Percentiles rank a stretch among this genome's conserved stretches.
Evolutionary conservation across 2,113 vertebrate genomes (phyloP).

Genomic region (Centropristis striata): DNA sequence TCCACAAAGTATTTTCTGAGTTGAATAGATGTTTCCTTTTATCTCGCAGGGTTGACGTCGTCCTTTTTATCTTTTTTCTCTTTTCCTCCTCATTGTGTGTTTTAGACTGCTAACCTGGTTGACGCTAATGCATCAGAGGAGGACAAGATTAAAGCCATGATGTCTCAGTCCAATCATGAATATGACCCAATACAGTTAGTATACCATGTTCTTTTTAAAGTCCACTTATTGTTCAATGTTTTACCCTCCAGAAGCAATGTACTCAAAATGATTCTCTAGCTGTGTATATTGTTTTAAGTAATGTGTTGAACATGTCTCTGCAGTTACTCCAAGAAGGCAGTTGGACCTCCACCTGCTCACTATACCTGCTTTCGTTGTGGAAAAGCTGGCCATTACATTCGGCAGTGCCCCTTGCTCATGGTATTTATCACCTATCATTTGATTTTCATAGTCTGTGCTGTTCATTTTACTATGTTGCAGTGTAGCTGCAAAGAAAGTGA

Average conservation of each 20-base stretch:
- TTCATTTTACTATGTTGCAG: not conserved
- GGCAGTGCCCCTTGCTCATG: constrained; percentile 94
- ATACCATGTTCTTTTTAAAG: constrained; percentile 5
- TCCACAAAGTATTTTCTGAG: not conserved
- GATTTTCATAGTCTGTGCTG: not conserved
- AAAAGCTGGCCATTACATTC: constrained; percentile 97
- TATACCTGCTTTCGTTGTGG: constrained; percentile 97
- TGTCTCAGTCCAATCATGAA: constrained; percentile 98
- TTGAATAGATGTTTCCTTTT: not conserved
- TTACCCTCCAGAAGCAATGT: not conserved
- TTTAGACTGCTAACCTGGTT: constrained; percentile 98
- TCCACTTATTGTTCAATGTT: not conserved
- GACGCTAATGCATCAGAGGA: constrained; percentile 99
- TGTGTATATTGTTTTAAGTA: not conserved
- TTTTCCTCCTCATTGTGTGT: not conserved
- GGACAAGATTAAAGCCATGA: constrained; percentile 99
- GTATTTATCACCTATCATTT: constrained; percentile 73
- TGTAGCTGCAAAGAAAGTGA: not conserved
- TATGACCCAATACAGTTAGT: constrained; percentile 99
- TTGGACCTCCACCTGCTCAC: constrained; percentile 94
- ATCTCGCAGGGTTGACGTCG: not conserved
- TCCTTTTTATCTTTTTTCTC: not conserved
- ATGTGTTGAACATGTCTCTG: constrained; percentile 4
- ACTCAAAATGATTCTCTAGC: not conserved
- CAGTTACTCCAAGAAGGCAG: constrained; percentile 97